A percentile compares a stretch with the other conserved stretches of the same genome.
These are phyloP conservation scores for Thalassaphorura encarpata DNA, from an alignment of 1,140 invertebrate genomes.

Conservation along the genomic window DNA sequence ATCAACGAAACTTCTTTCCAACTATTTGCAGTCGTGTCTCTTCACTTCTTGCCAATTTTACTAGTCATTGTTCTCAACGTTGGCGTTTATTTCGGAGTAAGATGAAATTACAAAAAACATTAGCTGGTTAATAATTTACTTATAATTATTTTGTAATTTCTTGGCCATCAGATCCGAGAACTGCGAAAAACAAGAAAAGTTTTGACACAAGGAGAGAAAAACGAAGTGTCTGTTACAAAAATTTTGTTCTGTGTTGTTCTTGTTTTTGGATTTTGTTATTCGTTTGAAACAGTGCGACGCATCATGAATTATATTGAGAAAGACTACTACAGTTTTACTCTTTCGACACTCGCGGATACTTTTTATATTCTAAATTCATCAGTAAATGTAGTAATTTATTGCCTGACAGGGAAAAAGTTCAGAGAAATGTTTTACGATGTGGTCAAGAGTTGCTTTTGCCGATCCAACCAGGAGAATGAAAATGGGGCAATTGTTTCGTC, in stretches of 20 bases:
- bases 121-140: not conserved
- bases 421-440: too few relatives aligned
- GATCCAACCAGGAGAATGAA: too few relatives aligned
- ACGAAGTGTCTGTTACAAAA: slow-evolving; percentile 5
- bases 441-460: too few relatives aligned
- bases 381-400: slow-evolving; percentile 9
- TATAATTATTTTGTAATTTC: not conserved
- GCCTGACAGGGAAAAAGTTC: not conserved
- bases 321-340: slow-evolving; percentile 5
- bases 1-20: not conserved
- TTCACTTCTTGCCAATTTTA: not conserved
- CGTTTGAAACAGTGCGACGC: slow-evolving; percentile 11
- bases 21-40: not conserved
- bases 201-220: not conserved
- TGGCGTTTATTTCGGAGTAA: not conserved
- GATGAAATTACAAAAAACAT: not conserved
- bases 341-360: slow-evolving; percentile 1
- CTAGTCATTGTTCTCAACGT: not conserved
- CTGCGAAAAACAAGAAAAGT: not conserved
- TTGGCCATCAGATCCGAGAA: not conserved
- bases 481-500: too few relatives aligned
- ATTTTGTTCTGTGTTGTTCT: slow-evolving; percentile 8
- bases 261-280: slow-evolving; percentile 17
- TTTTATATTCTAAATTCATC: slow-evolving; percentile 13
- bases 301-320: slow-evolving; percentile 6